Evolutionary conservation across 2,797 vertebrate genomes (phyloP).

Genomic region (Sebastes diploproa): DNA sequence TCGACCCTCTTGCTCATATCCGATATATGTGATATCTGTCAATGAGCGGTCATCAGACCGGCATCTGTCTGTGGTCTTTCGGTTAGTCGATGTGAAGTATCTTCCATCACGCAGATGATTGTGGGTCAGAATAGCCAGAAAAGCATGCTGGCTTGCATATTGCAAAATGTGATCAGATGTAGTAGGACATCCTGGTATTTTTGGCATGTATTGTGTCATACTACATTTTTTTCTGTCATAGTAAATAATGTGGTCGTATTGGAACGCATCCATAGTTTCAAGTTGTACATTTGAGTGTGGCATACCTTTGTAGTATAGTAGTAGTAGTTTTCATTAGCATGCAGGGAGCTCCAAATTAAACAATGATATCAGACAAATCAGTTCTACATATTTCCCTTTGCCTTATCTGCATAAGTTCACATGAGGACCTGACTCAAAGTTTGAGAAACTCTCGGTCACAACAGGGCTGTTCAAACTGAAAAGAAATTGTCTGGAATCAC

Average conservation of each 20-base stretch:
- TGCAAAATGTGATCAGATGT: no score
- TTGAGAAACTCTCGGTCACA: not conserved
- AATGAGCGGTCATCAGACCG: no score
- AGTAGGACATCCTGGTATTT: no score
- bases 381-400: not conserved
- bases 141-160: no score
- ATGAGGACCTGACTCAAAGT: not conserved
- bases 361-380: not conserved
- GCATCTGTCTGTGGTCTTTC: no score
- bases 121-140: no score
- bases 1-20: no score
- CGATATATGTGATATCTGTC: no score
- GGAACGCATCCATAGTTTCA: not conserved
- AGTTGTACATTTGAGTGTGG: not conserved
- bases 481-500: not conserved
- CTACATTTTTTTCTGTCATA: no score
- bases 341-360: not conserved
- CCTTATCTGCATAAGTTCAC: not conserved
- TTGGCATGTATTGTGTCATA: no score
- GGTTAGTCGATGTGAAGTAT: no score
- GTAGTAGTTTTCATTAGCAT: not conserved
- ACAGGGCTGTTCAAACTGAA: not conserved
- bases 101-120: no score
- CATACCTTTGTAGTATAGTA: not conserved
- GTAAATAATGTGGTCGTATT: fast-evolving